Evolutionary conservation across 1,140 invertebrate genomes (phyloP).

Genomic region (Drosophila carrolli): DNA sequence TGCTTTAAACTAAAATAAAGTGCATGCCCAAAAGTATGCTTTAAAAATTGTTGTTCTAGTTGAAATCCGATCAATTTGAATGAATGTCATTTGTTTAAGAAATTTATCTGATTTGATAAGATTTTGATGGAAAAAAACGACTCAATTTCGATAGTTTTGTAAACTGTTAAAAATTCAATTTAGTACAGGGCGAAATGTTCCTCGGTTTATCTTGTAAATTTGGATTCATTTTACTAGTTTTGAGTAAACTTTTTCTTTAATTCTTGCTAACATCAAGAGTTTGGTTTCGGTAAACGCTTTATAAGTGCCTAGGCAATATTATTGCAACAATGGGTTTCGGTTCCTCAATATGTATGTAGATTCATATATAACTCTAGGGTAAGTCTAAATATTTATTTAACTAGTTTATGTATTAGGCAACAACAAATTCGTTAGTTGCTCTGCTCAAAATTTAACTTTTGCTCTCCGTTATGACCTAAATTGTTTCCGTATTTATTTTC

Average conservation of each 20-base stretch:
- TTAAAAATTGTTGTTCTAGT: background rate
- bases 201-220: slow-evolving; percentile 12
- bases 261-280: slow-evolving; percentile 62
- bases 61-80: no score
- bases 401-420: slow-evolving; percentile 64
- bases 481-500: slow-evolving; percentile 18
- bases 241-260: slow-evolving; percentile 30
- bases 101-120: no score
- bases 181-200: slow-evolving; percentile 7
- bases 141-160: no score
- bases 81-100: no score
- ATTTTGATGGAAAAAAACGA: no score
- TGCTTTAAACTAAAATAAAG: background rate
- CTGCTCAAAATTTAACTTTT: slow-evolving; percentile 23
- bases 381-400: slow-evolving; percentile 78
- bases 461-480: slow-evolving; percentile 24
- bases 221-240: slow-evolving; percentile 15
- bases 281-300: slow-evolving; percentile 40
- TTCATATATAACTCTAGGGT: slow-evolving; percentile 58
- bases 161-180: background rate
- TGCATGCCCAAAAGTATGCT: background rate
- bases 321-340: slow-evolving; percentile 59
- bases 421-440: slow-evolving; percentile 75
- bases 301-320: slow-evolving; percentile 49
- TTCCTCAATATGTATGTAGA: slow-evolving; percentile 31